Evolutionary conservation across 2,113 vertebrate genomes (phyloP).

Genomic region (Corythornis cristatus): DNA sequence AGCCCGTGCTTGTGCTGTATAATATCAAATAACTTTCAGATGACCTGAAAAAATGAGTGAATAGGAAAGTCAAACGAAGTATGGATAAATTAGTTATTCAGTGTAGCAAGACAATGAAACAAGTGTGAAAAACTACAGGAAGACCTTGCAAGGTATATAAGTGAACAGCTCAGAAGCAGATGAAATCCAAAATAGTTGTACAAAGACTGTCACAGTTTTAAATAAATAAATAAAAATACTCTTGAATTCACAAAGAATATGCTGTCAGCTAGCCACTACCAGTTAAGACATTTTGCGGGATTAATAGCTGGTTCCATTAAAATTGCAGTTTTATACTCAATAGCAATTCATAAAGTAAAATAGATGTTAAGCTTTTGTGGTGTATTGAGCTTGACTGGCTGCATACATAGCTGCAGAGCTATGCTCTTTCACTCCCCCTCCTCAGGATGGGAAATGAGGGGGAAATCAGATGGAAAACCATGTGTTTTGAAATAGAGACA

Average conservation of each 20-base stretch:
- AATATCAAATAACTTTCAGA: not conserved
- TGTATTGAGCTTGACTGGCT: not conserved
- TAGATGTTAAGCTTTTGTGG: not conserved
- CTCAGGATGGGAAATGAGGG: not conserved
- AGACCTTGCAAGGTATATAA: not conserved
- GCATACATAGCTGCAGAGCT: not conserved
- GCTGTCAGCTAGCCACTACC: not conserved
- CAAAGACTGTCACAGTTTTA: too few relatives aligned
- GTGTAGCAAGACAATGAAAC: not conserved
- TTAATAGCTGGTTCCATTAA: not conserved
- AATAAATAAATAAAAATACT: not conserved
- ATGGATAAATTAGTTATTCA: not conserved
- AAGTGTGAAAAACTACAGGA: not conserved
- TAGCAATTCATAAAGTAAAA: not conserved
- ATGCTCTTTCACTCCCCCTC: fast-evolving
- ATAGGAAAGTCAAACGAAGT: not conserved
- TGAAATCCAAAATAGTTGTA: not conserved
- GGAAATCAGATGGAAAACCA: not conserved
- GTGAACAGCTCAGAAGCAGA: not conserved
- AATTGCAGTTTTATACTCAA: not conserved
- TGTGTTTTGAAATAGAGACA: not conserved
- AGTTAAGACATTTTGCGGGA: not conserved
- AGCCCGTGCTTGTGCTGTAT: not conserved
- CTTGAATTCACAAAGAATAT: not conserved
- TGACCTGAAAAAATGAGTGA: not conserved